Base-by-base conservation (phyloP, 1,140 invertebrate genomes). In the Pseudomyrmex pallidus region DNA sequence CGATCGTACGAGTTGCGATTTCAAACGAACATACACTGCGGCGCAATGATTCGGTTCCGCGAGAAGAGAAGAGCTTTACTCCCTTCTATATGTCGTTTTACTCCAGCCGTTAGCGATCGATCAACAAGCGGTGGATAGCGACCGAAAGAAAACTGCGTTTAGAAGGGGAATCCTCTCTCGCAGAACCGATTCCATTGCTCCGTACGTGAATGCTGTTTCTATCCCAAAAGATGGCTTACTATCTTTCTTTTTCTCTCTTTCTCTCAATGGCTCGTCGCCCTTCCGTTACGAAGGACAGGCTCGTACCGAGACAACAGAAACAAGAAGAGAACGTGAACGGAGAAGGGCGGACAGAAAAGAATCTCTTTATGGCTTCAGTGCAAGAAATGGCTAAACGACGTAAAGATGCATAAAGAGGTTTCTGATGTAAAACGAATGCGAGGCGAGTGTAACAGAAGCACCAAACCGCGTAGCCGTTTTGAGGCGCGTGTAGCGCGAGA, bases 251-350 rank as follows among this genome's bases (percentile, higher is more conserved):
- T 25, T 48, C 22, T 46, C 61, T 56, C 17, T 62, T 5, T 67
- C 17, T 68, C 52, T 48, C 52, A 64, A 46, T 35, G 35, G 35
- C 52, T 68, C 74, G 35, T 78, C 63, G 5, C 64, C 64, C 66
- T 78, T 78, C 44, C 35, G 35, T 78, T 48, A 54, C 64, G 54
- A 78, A 78, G 64, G 76, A 66, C 54, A 35, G 64, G 20, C 52
- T 35, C 5, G 35, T 35, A 70, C 20, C 35, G 66, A 48, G 54
- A 78, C 44, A 68, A 59, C 44, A 52, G 15, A 35, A 57, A 59
- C 35, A 61, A n/a, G 17, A n/a, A 54, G 52, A 70, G 50, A 13
- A 68, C 13, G 52, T 48, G 48, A 54, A 17, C n/a, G 35, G 13
- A 17, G 8, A 17, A 46, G 13, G 15, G 61, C 44, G 8, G 54